Base-by-base conservation (phyloP, 2,113 vertebrate species). In the Acinonyx jubatus region DNA sequence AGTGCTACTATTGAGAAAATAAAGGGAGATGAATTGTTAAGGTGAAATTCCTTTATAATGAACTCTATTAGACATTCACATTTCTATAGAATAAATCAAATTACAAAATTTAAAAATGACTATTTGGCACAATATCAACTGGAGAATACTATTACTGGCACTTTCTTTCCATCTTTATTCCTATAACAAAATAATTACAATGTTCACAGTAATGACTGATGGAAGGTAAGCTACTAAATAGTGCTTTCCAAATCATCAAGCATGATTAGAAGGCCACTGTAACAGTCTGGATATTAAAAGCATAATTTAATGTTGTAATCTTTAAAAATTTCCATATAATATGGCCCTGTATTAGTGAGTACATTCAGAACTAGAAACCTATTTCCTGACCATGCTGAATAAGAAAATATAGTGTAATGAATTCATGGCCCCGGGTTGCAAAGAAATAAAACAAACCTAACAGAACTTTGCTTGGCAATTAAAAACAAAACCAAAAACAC, bases 381-480 rank as follows among this genome's bases (percentile, higher is more conserved):
- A 80, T 65, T 95, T 88, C 27, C 57, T 76, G 19, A 86, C 13
- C n/a, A 81, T 41, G 36, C 0, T 86, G 4, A 93, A 71, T 95
- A 94, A 95, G 76, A 94, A 96, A 83, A 74, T 73, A 78, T n/a
- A 69, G 18, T 82, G 41, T 82, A 87, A 90, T 65, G 71, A 93
- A 89, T 81, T 74, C 19, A 96, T 50, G 25, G 33, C 38, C 97
- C 71, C 89, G 21, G n/a, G 41, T 63, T 83, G 41, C 29, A 79
- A 95, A 95, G 38, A 97, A 93, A 90, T n/a, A 96, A 94, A 48
- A 80, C 57, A 92, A 96, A 94, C 48, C 15, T 80, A 93, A 95
- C 55, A 81, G 31, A 97, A 76, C 21, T 90, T 71, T 88, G 10
- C 36, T 63, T 85, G 52, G 38, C 27, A 94, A 27, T 29, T 88